phyloP scores from a whole-genome alignment of 2,888 invertebrate species.

The Acanthosepion pharaonis region DNA sequence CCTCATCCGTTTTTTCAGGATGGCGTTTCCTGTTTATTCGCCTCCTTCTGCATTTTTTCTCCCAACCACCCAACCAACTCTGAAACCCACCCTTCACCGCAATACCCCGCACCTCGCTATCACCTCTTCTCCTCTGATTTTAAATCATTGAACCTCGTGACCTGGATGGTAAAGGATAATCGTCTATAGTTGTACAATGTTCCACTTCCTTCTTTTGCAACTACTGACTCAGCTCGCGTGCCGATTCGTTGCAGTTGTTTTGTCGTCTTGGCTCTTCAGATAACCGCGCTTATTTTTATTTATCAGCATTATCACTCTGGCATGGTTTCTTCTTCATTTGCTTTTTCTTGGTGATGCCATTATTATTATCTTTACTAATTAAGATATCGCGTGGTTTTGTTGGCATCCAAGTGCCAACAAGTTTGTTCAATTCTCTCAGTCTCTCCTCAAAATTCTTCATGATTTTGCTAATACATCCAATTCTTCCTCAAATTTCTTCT shows the following conservation, averaged over 20 bases:
- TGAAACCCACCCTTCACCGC: not conserved
- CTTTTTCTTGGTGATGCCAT: no score
- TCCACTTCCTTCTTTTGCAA: not conserved
- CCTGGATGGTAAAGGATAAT: constrained; percentile 24
- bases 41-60: not conserved
- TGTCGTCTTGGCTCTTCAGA: no score
- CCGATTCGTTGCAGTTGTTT: not conserved
- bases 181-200: not conserved
- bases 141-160: constrained; percentile 12
- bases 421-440: no score
- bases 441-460: no score
- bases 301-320: no score
- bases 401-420: no score
- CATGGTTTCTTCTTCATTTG: no score
- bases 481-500: no score
- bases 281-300: no score
- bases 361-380: no score
- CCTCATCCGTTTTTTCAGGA: not conserved
- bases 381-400: no score
- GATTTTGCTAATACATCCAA: no score
- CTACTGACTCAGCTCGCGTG: constrained; percentile 33
- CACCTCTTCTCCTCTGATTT: not conserved
- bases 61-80: not conserved
- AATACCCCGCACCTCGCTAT: not conserved
- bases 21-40: not conserved